Base-by-base conservation (phyloP, 2,113 vertebrate genomes). In the Peucedramus taeniatus region DNA sequence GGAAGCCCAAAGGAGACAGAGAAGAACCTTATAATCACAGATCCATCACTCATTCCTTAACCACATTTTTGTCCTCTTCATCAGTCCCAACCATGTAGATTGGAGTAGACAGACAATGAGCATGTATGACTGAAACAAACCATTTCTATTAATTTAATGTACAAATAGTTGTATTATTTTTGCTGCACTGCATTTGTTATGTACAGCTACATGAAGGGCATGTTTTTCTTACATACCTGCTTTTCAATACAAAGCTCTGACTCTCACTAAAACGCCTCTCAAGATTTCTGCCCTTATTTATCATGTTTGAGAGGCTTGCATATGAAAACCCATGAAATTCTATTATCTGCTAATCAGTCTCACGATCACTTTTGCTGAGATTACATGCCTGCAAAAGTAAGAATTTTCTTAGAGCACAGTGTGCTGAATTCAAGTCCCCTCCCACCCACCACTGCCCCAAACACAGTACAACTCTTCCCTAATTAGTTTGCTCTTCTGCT, bases 151-250 rank as follows among this genome's bases (percentile, higher is more conserved):
- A 74, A 15, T 19, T 31, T 39, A 16, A 51, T 5, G 23, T 49
- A 31, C 28, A 60, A 72, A n/a, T 5, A 39, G 2, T 13, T 54
- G 3, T 1, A 5, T 45, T 28, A 15, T 33, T 79, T 88, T 77
- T 71, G 24, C 20, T 57, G 8, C 8, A n/a, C 8, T n/a, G 12
- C 26, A 47, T 50, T 77, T 63, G 6, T 54, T 72, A 64, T 3
- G 23, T 6, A 44, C 9, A 63, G 26, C 6, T 33, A 54, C 24
- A 11, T 4, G 15, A 57, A 66, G 3, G 3, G 5, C 5, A 39
- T 2, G 5, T 42, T 82, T 56, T 75, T 33, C 13, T 56, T 81
- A 12, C 2, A 0, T 9, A 53, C 1, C 6, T 20, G 4, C n/a
- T 87, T 54, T 92, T 31, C 24, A 22, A 18, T 10, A 18, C 4